phyloP scores from a whole-genome alignment of 23 tunicate species.

The Halocynthia aurantium region DNA sequence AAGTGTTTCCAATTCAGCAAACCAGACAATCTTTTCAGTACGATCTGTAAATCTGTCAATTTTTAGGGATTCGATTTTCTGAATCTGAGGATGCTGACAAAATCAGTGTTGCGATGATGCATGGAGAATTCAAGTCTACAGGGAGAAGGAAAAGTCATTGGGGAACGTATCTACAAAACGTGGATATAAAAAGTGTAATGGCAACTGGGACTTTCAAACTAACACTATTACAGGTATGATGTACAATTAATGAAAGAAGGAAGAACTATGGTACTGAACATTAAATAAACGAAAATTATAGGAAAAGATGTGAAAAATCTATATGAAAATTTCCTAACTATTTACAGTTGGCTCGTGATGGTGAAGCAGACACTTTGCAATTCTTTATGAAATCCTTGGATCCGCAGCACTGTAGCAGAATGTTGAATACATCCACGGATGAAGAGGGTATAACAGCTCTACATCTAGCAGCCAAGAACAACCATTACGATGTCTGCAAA shows the following conservation, averaged over 20 bases:
- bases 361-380: constrained; percentile 38
- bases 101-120: constrained; percentile 11
- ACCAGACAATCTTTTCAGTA: too few relatives aligned
- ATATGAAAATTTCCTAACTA: neutral
- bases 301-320: neutral
- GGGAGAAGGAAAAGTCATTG: constrained; percentile 59
- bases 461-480: constrained; percentile 73
- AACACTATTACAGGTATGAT: constrained; percentile 50
- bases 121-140: constrained; percentile 24
- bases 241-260: neutral
- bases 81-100: neutral
- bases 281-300: too few relatives aligned
- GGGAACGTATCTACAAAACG: constrained; percentile 39
- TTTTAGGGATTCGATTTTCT: too few relatives aligned
- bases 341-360: constrained; percentile 72
- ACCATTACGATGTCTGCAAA: constrained; percentile 74
- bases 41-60: too few relatives aligned
- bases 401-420: constrained; percentile 34
- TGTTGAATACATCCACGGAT: constrained; percentile 59
- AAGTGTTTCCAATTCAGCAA: too few relatives aligned
- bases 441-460: constrained; percentile 69
- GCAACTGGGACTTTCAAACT: constrained; percentile 62
- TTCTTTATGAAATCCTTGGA: constrained; percentile 37
- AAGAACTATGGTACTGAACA: neutral
- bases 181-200: constrained; percentile 34